Evolutionary conservation across 2,797 vertebrate species (phyloP).

Genomic region (Antrozous pallidus): DNA sequence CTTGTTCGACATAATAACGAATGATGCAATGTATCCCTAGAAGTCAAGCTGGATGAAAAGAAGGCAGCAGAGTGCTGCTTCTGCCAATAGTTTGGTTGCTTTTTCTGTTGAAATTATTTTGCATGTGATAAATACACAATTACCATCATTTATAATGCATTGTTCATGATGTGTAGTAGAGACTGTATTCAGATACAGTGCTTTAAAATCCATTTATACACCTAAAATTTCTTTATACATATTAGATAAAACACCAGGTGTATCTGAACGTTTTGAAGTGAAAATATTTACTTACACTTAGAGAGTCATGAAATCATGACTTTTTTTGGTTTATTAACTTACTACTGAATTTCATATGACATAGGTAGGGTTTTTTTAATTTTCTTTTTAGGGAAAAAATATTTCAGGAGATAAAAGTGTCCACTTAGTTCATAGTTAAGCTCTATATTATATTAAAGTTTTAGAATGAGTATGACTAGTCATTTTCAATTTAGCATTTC

Average conservation of each 20-base stretch:
- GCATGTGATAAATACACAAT: conserved; percentile 70
- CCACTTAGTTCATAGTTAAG: conserved; percentile 48
- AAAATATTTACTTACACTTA: conserved; percentile 69
- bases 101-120: conserved; percentile 78
- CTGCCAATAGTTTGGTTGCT: conserved; percentile 70
- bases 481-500: conserved; percentile 38
- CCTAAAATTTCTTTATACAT: conserved; percentile 50
- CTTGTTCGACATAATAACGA: conserved; percentile 82
- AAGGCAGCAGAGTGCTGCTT: conserved; percentile 62
- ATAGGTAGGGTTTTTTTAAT: background rate
- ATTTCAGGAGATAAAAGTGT: conserved; percentile 40
- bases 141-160: conserved; percentile 69
- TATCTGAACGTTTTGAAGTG: conserved; percentile 59
- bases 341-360: background rate
- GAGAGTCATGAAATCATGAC: conserved; percentile 20
- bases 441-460: conserved; percentile 48
- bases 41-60: conserved; percentile 82
- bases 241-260: conserved; percentile 44
- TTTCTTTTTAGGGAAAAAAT: conserved; percentile 13
- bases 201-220: conserved; percentile 54
- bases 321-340: conserved; percentile 51
- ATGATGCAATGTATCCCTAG: conserved; percentile 77
- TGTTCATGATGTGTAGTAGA: conserved; percentile 57
- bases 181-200: conserved; percentile 42
- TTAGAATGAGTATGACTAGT: conserved; percentile 60